phyloP scores from a whole-genome alignment of 2,888 invertebrate genomes.

The Lepidonotus clava region DNA sequence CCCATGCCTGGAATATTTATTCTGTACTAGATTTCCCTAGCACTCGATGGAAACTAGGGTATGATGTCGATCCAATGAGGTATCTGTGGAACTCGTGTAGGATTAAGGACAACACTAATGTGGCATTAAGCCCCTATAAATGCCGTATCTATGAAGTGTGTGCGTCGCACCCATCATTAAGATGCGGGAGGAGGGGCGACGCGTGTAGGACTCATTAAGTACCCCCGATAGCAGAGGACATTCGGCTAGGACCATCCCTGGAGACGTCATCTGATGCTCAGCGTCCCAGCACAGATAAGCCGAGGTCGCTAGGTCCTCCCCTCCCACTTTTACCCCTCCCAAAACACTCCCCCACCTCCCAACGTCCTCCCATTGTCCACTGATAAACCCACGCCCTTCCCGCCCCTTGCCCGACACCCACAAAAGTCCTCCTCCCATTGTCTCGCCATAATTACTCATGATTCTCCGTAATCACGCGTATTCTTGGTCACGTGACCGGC shows the following conservation, averaged over 20 bases:
- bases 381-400: not conserved
- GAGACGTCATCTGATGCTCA: slow-evolving; percentile 17
- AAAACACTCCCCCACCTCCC: not conserved
- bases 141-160: not conserved
- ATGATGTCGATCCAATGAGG: not conserved
- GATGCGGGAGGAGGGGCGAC: not conserved
- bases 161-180: not conserved
- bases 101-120: not conserved
- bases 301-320: slow-evolving; percentile 30
- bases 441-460: slow-evolving; percentile 43
- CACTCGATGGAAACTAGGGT: no score
- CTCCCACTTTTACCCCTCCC: not conserved
- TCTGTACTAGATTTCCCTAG: no score
- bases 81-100: not conserved
- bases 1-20: no score
- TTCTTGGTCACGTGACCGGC: slow-evolving; percentile 39
- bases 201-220: slow-evolving; percentile 25
- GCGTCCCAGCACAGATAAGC: slow-evolving; percentile 13
- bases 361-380: not conserved
- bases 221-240: slow-evolving; percentile 29
- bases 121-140: not conserved
- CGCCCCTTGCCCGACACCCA: not conserved
- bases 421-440: not conserved
- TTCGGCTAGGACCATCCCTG: not conserved
- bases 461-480: slow-evolving; percentile 47